Evolutionary conservation across 2,797 vertebrate species (phyloP), one percentile per base, ranked within the genome.

Genomic region (Phataginus tetradactyla): DNA sequence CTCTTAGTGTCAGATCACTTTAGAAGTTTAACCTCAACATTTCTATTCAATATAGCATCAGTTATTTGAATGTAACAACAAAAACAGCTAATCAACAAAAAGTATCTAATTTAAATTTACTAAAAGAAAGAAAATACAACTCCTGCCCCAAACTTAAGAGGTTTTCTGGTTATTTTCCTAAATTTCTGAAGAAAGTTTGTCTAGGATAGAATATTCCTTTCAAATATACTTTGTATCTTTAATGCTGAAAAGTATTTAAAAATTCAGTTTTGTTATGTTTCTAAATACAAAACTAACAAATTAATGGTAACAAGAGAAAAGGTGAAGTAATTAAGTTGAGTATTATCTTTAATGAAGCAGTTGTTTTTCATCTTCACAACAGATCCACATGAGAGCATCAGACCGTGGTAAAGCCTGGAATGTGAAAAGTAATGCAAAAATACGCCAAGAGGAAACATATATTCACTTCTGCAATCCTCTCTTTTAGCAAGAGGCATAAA

Each of bases 311-410:
- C 85, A 90, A 75, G 1, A 45, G 10, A 45, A 88, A 37, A 85
- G 4, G 3, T 63, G 7, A 81, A 61, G 7, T 32, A 64, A 64
- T 29, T 61, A 91, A 17, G 6, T n/a, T 77, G 7, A 23, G 21
- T 53, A 53, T 32, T 84, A 59, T 49, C 87, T 87, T 88, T 95
- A 78, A 83, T 77, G 92, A 90, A 32, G 23, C 32, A 78, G 0
- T 39, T 90, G 21, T 91, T 93, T 87, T 95, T 53, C 87, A 63
- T 37, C 45, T 23, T 96, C 45, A 64, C n/a, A 72, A 77, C 5
- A 95, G 15, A 61, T 74, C 72, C 80, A 92, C 75, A 83, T 32
- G 71, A 96, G 90, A 68, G 79, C 84, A 96, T 45, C 81, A 88
- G 21, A 94, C 51, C 6, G 68, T 53, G 83, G 29, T 37, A 61